These are phyloP conservation scores for Acrobasis consociella DNA, from an alignment of 2,888 invertebrate genomes.

Conservation along the genomic window DNA sequence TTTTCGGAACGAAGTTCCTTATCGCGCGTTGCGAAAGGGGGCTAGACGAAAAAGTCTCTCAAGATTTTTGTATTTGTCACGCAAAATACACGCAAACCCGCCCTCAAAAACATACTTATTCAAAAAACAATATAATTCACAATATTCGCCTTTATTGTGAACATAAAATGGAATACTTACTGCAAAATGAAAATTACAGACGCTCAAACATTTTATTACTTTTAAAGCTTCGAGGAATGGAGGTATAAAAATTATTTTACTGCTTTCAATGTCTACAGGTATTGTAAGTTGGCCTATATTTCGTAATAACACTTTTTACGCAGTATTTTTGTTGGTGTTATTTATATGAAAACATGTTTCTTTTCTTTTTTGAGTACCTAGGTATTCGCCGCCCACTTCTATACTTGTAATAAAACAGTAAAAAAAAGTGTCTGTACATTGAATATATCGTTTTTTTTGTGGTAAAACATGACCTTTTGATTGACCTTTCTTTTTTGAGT, in stretches of 20 bases:
- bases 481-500: no score
- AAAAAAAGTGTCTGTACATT: no score
- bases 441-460: no score
- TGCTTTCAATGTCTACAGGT: constrained; percentile 31
- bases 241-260: constrained; percentile 44
- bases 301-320: neutral
- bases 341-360: no score
- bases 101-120: constrained; percentile 5
- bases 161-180: constrained; percentile 44
- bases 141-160: constrained; percentile 40
- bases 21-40: no score
- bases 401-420: no score
- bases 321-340: neutral
- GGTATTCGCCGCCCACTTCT: no score
- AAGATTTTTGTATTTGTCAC: neutral
- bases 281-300: constrained; percentile 24
- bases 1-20: no score
- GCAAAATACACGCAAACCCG: constrained; percentile 6
- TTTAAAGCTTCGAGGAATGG: constrained; percentile 32
- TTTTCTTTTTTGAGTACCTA: no score
- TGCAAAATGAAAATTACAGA: constrained; percentile 44
- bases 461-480: no score
- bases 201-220: constrained; percentile 42
- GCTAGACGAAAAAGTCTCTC: no score
- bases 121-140: constrained; percentile 40